Evolutionary conservation across 2,888 invertebrate genomes (phyloP).

Genomic region (Plagodis pulveraria): DNA sequence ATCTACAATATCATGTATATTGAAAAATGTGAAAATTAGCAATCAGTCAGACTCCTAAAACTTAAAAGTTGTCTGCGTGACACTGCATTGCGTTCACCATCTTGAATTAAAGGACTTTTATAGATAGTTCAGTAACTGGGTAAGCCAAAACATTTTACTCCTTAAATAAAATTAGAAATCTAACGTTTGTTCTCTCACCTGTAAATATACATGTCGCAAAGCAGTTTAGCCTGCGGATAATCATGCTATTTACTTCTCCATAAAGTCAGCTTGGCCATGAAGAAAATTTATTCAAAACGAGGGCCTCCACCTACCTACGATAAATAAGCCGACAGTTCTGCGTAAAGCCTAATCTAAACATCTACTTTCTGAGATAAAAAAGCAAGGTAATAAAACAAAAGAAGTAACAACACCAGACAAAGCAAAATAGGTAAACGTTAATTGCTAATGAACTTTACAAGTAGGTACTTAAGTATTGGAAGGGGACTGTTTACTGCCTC

Average conservation of each 20-base stretch:
- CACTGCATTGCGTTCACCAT: background rate
- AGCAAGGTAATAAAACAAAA: constrained; percentile 36
- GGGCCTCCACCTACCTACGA: constrained; percentile 10
- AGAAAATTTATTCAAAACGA: constrained; percentile 29
- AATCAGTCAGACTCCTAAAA: no score
- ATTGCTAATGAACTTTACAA: constrained; percentile 80
- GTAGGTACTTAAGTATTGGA: constrained; percentile 67
- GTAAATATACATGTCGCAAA: constrained; percentile 11
- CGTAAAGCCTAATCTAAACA: constrained; percentile 15
- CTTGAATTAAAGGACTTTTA: background rate
- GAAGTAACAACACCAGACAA: constrained; percentile 46
- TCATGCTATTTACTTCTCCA: constrained; percentile 18
- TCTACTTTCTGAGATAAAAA: constrained; percentile 19
- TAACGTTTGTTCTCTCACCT: constrained; percentile 17
- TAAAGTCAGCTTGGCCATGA: constrained; percentile 19
- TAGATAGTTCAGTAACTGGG: constrained; percentile 9
- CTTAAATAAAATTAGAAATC: background rate
- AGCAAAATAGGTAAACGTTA: constrained; percentile 57
- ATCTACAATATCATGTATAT: no score
- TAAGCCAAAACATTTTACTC: background rate
- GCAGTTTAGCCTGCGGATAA: constrained; percentile 22
- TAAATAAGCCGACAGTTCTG: constrained; percentile 15
- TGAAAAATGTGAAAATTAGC: no score
- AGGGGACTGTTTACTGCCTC: constrained; percentile 79
- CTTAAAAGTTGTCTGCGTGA: no score